Conservation (phyloP, 2,797 vertebrate genomes). For the Myotis vivesi region DNA sequence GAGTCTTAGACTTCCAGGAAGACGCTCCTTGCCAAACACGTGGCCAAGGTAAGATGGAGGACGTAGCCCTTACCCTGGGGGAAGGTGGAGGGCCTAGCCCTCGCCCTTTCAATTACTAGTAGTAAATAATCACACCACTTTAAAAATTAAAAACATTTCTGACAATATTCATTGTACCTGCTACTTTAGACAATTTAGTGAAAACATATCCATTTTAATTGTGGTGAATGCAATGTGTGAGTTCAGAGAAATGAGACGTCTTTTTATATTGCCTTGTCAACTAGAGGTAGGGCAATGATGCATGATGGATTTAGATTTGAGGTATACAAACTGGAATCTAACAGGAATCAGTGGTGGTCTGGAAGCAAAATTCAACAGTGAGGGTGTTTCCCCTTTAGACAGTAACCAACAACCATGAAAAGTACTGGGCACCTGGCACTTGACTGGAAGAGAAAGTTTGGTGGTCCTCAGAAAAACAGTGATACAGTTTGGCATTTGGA, state of each 20-base stretch:
- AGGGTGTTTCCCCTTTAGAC: not conserved
- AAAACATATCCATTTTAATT: not conserved
- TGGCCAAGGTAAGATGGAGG: too few species aligned
- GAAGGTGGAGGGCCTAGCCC: too few species aligned
- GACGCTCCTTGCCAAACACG: too few species aligned
- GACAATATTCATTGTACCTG: not conserved
- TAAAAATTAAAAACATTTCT: not conserved
- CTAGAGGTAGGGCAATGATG: not conserved
- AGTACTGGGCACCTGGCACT: not conserved
- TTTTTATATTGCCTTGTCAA: not conserved
- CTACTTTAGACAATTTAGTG: not conserved
- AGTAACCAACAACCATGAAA: not conserved
- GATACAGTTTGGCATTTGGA: not conserved
- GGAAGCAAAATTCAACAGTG: not conserved
- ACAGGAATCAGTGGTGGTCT: not conserved
- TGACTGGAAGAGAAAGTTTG: not conserved
- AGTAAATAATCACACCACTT: not conserved
- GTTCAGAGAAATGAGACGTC: not conserved
- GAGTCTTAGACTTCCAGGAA: too few species aligned
- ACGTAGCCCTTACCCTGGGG: too few species aligned
- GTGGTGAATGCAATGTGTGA: not conserved
- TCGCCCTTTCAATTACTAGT: too few species aligned
- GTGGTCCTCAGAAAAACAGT: not conserved
- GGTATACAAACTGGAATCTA: not conserved
- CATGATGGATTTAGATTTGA: not conserved